Base-by-base conservation (phyloP, 1,140 invertebrate species). In the Periplaneta americana region DNA sequence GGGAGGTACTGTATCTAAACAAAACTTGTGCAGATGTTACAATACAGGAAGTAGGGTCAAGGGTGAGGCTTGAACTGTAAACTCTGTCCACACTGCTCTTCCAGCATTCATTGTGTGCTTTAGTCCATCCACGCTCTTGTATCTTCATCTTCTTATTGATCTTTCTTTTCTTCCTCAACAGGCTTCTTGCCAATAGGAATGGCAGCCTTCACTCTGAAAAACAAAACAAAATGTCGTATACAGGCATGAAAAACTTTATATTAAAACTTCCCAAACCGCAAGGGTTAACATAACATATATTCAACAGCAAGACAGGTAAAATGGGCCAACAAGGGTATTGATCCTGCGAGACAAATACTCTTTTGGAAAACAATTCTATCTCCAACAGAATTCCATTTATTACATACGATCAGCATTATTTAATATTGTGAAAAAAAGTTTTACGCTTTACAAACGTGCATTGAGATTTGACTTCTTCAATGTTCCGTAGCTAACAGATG, bases 121-220 rank as follows among this genome's bases (percentile, higher is more conserved):
- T 66, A 66, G 22, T 66, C 48, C 22, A 66, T 28, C 37, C 1
- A 35, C 17, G 34, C 77, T 9, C 74, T 37, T 48, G 13, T 78
- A 10, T 37, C 36, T 77, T 39, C 35, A n/a, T 75, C 79, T 8
- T 31, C n/a, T 92, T 96, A 96, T 91, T 96, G 94, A 88, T 96
- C 95, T 84, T 91, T 91, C 90, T 95, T 95, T 85, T 93, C 92
- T 85, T 94, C 93, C 84, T 93, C 91, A 11, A 31, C 79, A 17
- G 81, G 35, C 91, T 97, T 97, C 90, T 97, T 96, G 84, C 95
- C 95, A 88, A 98, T 93, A 82, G 97, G 97, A 87, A 98, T 93
- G 83, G 96, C 96, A 83, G 95, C 94, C 88, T 96, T 96, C 84
- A 98, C 94, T 89, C 96, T 98, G 90, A 22, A 91, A 91, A 83